These are phyloP conservation scores for Sarcophaga caerulescens DNA, from an alignment of 2,888 invertebrate species.

Conservation along the genomic window DNA sequence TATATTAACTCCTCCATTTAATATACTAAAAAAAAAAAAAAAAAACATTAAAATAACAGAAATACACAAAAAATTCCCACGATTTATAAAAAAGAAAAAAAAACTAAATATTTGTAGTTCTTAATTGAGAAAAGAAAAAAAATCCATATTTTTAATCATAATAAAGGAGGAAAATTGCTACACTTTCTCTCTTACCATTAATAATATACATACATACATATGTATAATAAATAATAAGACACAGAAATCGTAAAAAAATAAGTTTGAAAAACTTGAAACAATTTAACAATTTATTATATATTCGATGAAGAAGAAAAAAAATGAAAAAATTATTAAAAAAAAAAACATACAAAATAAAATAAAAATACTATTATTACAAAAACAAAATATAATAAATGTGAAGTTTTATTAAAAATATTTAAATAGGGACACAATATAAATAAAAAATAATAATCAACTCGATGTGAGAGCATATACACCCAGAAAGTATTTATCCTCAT, in stretches of 20 bases:
- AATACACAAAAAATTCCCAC: slow-evolving; percentile 39
- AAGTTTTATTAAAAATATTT: slow-evolving; percentile 29
- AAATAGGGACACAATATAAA: too few species aligned
- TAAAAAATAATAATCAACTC: too few species aligned
- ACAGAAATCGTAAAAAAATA: slow-evolving; percentile 35
- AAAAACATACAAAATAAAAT: slow-evolving; percentile 46
- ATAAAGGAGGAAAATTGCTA: slow-evolving; percentile 1
- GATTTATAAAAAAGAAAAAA: slow-evolving; percentile 36
- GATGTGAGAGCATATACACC: too few species aligned
- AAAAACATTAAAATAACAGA: not conserved
- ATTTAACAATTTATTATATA: slow-evolving; percentile 61
- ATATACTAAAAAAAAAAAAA: slow-evolving; percentile 27
- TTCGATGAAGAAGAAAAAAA: slow-evolving; percentile 41
- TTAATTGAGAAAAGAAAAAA: slow-evolving; percentile 36
- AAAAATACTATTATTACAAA: slow-evolving; percentile 22
- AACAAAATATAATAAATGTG: slow-evolving; percentile 1
- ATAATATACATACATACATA: too few species aligned
- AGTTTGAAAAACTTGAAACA: slow-evolving; percentile 61
- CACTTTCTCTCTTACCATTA: not conserved
- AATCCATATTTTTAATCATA: slow-evolving; percentile 1
- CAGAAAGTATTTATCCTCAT: too few species aligned
- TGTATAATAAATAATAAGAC: slow-evolving; percentile 18
- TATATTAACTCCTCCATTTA: not conserved
- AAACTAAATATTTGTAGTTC: slow-evolving; percentile 51
- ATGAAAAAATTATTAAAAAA: slow-evolving; percentile 43